Conservation (phyloP, 2,888 invertebrate species). For the Stegophylla sp. region DNA sequence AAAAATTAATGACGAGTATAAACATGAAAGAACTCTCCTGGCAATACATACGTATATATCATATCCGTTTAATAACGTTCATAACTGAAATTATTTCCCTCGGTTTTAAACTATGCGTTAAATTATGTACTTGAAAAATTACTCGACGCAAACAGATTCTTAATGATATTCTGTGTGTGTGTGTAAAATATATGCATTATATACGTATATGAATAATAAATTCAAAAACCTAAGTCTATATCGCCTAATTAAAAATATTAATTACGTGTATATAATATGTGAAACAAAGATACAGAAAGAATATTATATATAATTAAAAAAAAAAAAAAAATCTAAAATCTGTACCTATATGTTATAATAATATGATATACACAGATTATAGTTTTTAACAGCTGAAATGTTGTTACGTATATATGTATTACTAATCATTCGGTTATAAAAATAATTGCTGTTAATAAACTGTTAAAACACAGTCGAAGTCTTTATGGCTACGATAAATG, state of each 20-base stretch:
- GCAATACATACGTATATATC: not conserved
- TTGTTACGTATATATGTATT: too few relatives aligned
- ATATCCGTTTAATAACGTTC: constrained; percentile 22
- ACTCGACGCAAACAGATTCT: constrained; percentile 14
- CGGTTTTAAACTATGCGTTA: constrained; percentile 33
- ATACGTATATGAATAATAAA: not conserved
- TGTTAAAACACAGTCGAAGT: too few relatives aligned
- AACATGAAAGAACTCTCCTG: constrained; percentile 38
- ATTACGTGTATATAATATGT: not conserved
- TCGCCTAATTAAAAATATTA: constrained; percentile 2
- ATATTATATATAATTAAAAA: not conserved
- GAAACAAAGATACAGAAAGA: not conserved
- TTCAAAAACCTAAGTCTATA: not conserved
- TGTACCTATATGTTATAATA: too few relatives aligned
- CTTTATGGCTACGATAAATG: too few relatives aligned
- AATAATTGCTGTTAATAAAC: too few relatives aligned
- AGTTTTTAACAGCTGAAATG: too few relatives aligned
- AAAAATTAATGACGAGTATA: constrained; percentile 47
- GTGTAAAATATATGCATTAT: too few relatives aligned
- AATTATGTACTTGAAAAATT: constrained; percentile 33
- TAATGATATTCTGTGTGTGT: not conserved
- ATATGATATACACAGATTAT: too few relatives aligned
- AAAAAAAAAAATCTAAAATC: too few relatives aligned
- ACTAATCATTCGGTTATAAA: too few relatives aligned
- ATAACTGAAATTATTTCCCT: constrained; percentile 30